A percentile compares a stretch with the other conserved stretches of the same genome.
Evolutionary conservation across 2,113 vertebrate species (phyloP).

Genomic region (Psittacula cyanocephala): DNA sequence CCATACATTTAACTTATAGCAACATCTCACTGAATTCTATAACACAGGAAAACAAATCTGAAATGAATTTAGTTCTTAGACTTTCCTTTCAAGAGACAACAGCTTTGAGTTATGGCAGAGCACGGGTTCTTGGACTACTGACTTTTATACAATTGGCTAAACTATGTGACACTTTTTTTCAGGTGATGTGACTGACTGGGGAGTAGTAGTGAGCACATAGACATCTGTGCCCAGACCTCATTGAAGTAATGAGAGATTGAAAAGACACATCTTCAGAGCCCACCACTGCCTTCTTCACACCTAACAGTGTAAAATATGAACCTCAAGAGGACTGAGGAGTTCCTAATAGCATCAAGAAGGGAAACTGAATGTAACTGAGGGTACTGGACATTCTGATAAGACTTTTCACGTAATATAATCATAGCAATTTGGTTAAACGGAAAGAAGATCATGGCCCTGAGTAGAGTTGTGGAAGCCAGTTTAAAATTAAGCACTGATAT

Average conservation of each 20-base stretch:
- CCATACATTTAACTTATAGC: background rate
- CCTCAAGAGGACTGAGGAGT: background rate
- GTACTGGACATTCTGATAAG: background rate
- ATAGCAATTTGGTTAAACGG: background rate
- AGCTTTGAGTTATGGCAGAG: background rate
- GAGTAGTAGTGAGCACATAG: background rate
- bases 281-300: background rate
- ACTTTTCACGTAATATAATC: background rate
- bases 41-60: background rate
- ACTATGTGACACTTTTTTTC: background rate
- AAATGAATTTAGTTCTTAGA: background rate
- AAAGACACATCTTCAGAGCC: background rate
- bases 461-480: background rate
- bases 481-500: background rate
- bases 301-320: background rate
- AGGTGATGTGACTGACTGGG: background rate
- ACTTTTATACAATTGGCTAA: background rate
- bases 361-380: background rate
- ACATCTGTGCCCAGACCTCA: background rate
- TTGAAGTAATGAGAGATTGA: background rate
- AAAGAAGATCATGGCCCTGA: background rate
- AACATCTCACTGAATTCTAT: background rate
- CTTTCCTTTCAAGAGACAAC: background rate
- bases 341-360: background rate
- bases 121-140: background rate